Conservation (phyloP, 1,140 invertebrate genomes). For the Papilio glaucus region DNA sequence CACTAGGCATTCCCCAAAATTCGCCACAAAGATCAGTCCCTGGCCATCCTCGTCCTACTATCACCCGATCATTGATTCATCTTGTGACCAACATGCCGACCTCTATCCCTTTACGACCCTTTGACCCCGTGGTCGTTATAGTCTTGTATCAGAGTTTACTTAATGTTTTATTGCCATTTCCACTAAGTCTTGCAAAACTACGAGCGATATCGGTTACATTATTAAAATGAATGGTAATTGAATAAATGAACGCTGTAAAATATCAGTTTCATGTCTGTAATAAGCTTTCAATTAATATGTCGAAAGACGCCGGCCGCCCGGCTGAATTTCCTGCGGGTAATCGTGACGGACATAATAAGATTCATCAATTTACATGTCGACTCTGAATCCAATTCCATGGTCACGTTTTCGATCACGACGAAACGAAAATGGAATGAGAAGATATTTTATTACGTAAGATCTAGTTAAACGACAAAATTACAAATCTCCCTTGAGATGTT, state of each 20-base stretch:
- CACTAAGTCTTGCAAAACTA: no score
- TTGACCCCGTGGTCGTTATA: no score
- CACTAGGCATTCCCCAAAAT: no score
- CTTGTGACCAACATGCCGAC: no score
- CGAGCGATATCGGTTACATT: no score
- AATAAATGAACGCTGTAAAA: not conserved
- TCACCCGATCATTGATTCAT: no score
- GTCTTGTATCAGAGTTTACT: no score
- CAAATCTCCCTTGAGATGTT: not conserved
- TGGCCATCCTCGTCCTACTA: no score
- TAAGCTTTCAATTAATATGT: conserved; percentile 11
- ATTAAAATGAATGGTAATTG: not conserved
- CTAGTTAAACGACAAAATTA: conserved; percentile 5
- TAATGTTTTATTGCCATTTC: no score
- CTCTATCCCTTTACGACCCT: no score
- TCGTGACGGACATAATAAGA: conserved; percentile 16
- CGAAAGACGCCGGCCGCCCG: not conserved
- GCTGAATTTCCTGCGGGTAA: conserved; percentile 14
- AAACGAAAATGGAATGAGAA: conserved; percentile 21
- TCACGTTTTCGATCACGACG: conserved; percentile 31
- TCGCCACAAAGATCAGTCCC: no score
- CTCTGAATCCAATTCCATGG: conserved; percentile 15
- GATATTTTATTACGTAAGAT: conserved; percentile 21
- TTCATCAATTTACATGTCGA: conserved; percentile 23
- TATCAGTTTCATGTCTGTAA: not conserved